Base-by-base conservation (phyloP, 2,113 vertebrate genomes). In the Antechinus stuartii region DNA sequence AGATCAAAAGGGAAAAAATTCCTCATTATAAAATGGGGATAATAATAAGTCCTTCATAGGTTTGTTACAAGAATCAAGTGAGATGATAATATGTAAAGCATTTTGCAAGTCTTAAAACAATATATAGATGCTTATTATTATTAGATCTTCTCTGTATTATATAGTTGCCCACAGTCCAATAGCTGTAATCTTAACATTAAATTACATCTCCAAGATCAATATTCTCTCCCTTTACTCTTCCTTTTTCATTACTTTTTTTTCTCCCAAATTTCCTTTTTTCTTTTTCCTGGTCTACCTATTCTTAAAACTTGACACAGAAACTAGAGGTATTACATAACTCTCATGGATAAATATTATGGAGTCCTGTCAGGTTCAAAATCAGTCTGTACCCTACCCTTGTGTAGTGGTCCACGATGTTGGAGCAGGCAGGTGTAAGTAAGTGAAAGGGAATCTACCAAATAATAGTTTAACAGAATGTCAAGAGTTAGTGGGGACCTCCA, bases 361-460 rank as follows among this genome's bases (percentile, higher is more conserved):
- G 46, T 22, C 16, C 93, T 47, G 61, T 50, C 26, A 25, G 35
- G 35, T 94, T 93, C 90, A 47, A 93, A 95, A 54, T 54, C 52
- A 76, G 47, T 10, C 24, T 8, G 24, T 27, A 14, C 42, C 25
- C 30, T 90, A 92, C 14, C 53, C 30, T 91, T 91, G 26, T 16
- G 10, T 93, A 10, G 46, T 56, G 2, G 92, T 76, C 47, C 93
- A 55, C 76, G 91, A 54, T 27, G 0, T 50, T 52, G 10, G 19
- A 24, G 47, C 53, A 35, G 53, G 54, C 24, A 25, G 24, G 16
- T 54, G 23, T 54, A 24, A 30, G 6, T 9, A 54, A 57, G 11
- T 23, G 24, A 68, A 61, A 57, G 12, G n/a, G 56, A 47, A 84
- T 76, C 68, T 22, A 7, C 68, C 68, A 42, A n/a, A 19, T 84